Percentiles rank a stretch among this genome's conserved stretches.
phyloP scores from a whole-genome alignment of 1,140 invertebrate species.

The Pristionchus pacificus region DNA sequence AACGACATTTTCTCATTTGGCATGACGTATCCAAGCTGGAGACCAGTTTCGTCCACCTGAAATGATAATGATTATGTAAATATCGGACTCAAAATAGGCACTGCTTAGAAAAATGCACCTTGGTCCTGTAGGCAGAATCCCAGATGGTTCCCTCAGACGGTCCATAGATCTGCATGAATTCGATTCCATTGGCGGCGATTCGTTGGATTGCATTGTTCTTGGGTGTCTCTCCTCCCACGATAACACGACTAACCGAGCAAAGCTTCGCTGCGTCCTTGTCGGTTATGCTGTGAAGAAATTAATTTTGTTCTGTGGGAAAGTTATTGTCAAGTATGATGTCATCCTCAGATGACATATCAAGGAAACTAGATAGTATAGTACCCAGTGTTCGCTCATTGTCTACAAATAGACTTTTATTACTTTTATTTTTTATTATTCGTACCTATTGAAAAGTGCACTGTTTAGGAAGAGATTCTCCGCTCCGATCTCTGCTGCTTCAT shows the following conservation, averaged over 20 bases:
- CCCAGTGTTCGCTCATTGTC: too few relatives aligned
- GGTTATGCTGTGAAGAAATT: background rate
- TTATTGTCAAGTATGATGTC: background rate
- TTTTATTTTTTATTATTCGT: constrained; percentile 27
- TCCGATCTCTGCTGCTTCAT: constrained; percentile 15
- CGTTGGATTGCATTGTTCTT: constrained; percentile 4
- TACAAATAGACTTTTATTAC: too few relatives aligned
- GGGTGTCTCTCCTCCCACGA: constrained; percentile 47
- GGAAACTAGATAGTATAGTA: too few relatives aligned
- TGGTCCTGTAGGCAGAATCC: constrained; percentile 29
- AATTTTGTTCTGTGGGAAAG: too few relatives aligned
- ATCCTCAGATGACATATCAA: too few relatives aligned
- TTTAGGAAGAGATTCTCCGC: constrained; percentile 40
- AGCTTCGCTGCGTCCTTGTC: constrained; percentile 2
- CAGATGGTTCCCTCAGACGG: constrained; percentile 51
- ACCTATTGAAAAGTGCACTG: constrained; percentile 46
- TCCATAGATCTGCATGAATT: constrained; percentile 48
- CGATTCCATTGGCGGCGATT: constrained; percentile 1
- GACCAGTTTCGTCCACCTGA: too few relatives aligned
- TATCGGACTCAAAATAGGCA: background rate
- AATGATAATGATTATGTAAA: background rate
- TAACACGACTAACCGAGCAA: constrained; percentile 25
- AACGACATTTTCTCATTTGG: background rate
- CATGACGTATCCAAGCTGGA: background rate
- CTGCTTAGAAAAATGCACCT: background rate